These are phyloP conservation scores for Rhynchopsitta pachyrhyncha DNA, from an alignment of 2,113 vertebrate species.

Conservation along the genomic window DNA sequence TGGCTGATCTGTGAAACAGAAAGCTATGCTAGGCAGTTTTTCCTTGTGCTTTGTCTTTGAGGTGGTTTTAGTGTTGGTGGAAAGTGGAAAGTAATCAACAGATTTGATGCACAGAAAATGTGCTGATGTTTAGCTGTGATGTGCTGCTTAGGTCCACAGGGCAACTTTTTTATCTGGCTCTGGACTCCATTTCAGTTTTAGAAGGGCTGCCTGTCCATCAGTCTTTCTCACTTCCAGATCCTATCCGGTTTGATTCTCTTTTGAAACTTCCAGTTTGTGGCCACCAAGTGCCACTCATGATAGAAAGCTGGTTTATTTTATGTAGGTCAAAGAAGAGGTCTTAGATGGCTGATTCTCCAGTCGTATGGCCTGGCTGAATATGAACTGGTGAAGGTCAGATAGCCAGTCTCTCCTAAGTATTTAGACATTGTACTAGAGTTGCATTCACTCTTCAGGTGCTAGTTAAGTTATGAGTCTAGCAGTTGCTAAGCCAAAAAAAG, in stretches of 20 bases:
- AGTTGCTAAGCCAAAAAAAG: neutral
- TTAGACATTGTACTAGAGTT: neutral
- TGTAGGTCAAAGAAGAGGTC: neutral
- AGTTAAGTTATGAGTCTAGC: neutral
- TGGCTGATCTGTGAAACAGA: neutral
- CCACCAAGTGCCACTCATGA: neutral
- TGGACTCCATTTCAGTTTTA: neutral
- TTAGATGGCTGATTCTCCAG: neutral
- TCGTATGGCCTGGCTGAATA: neutral
- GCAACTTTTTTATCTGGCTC: neutral
- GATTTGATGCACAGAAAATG: neutral
- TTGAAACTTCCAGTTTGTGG: neutral
- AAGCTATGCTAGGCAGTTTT: neutral
- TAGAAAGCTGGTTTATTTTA: neutral
- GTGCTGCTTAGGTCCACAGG: neutral
- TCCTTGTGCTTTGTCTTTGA: neutral
- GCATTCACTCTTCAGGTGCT: neutral
- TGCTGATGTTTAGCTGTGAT: neutral
- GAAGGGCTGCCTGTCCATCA: neutral
- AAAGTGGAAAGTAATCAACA: neutral
- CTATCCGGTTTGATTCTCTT: neutral
- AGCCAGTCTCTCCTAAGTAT: neutral
- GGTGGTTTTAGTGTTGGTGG: neutral
- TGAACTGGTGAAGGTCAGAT: neutral
- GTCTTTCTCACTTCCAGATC: neutral